phyloP scores from a whole-genome alignment of 2,797 vertebrate genomes.

The Limnodromus scolopaceus region DNA sequence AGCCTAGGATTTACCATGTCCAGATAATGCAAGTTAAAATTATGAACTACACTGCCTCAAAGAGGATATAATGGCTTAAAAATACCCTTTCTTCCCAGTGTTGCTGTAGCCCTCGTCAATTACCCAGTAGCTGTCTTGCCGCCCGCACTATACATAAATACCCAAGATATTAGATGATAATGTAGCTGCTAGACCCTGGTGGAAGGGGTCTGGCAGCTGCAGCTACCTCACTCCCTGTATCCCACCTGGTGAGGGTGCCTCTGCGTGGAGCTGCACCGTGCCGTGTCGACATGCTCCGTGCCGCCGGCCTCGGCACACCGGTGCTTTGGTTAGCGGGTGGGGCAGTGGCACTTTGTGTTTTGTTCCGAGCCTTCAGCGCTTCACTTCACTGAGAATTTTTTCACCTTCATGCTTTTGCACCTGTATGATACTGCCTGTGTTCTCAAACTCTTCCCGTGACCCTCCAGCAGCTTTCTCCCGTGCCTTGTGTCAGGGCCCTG shows the following conservation, averaged over 20 bases:
- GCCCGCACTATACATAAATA: background rate
- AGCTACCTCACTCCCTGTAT: fast-evolving
- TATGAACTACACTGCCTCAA: background rate
- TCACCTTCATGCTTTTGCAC: background rate
- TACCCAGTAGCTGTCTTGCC: background rate
- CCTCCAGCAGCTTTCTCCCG: fast-evolving
- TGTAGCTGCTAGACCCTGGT: background rate
- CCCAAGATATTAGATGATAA: background rate
- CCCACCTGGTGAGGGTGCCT: fast-evolving
- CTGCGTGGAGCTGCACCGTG: fast-evolving
- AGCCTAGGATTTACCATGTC: background rate
- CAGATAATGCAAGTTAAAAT: background rate
- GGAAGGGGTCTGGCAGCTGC: background rate
- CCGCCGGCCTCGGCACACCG: fast-evolving
- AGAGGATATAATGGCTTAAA: background rate
- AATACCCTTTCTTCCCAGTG: background rate
- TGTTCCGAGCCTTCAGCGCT: background rate
- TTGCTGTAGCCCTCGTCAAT: background rate
- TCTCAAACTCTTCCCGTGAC: background rate
- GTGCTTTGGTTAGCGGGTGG: background rate
- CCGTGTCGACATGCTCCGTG: background rate
- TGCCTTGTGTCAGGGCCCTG: background rate
- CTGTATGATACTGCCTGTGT: fast-evolving
- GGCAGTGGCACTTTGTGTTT: background rate
- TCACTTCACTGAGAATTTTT: background rate